Conservation (phyloP, 1,140 invertebrate species). For the Polypedilum vanderplanki region DNA sequence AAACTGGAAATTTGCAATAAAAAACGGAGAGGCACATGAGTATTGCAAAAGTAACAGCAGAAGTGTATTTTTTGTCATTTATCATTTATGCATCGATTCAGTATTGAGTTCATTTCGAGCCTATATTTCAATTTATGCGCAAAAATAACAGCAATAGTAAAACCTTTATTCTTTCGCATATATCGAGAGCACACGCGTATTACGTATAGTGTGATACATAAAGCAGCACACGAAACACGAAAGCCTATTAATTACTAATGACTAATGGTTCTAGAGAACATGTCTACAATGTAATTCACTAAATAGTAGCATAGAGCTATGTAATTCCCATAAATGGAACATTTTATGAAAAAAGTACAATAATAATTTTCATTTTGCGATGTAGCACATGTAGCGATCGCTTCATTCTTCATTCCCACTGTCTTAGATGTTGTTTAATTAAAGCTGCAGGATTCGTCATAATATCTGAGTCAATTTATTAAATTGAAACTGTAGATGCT, state of each 20-base stretch:
- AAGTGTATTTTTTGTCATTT: slow-evolving; percentile 1
- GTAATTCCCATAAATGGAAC: not conserved
- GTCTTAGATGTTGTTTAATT: not conserved
- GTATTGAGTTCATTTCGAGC: not conserved
- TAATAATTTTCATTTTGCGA: not conserved
- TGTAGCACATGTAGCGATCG: not conserved
- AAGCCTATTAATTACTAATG: slow-evolving; percentile 26
- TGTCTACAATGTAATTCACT: not conserved
- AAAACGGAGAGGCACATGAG: not conserved
- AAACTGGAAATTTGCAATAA: not conserved
- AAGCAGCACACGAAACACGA: not conserved
- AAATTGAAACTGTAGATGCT: slow-evolving; percentile 12
- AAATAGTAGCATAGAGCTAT: not conserved
- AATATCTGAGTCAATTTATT: not conserved
- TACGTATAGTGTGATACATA: not conserved
- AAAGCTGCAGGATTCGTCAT: not conserved
- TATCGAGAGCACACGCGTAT: not conserved
- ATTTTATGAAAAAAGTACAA: not conserved
- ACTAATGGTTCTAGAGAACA: slow-evolving; percentile 25
- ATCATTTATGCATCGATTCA: slow-evolving; percentile 11
- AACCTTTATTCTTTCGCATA: slow-evolving; percentile 1
- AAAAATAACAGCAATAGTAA: not conserved
- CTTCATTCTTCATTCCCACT: slow-evolving; percentile 4
- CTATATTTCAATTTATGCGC: slow-evolving; percentile 1
- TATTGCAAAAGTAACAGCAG: not conserved